phyloP scores from a whole-genome alignment of 2,113 vertebrate species.

The Xyrauchen texanus region DNA sequence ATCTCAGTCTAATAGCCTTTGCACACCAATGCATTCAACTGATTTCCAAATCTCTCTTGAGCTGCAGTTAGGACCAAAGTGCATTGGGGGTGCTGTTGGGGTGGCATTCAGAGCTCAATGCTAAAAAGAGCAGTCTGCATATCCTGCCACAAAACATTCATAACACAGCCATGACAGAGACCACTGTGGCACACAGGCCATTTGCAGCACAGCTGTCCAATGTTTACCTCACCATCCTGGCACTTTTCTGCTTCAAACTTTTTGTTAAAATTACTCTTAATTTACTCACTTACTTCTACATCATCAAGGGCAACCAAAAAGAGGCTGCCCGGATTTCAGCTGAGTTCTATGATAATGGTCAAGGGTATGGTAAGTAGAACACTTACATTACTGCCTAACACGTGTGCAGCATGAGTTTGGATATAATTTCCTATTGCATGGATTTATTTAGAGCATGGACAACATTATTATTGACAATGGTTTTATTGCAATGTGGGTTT shows the following conservation, averaged over 20 bases:
- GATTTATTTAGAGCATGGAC: background rate
- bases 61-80: constrained; percentile 17
- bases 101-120: background rate
- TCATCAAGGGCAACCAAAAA: constrained; percentile 92
- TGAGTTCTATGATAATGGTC: constrained; percentile 90
- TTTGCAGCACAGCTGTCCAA: constrained; percentile 89
- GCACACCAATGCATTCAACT: too few species aligned
- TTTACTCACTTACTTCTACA: constrained; percentile 94
- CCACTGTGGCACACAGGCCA: constrained; percentile 83
- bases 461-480: background rate
- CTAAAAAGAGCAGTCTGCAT: background rate
- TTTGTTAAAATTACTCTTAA: constrained; percentile 96
- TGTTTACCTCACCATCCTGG: constrained; percentile 95
- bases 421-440: background rate
- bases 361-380: constrained; percentile 83
- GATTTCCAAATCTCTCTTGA: background rate
- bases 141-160: constrained; percentile 58
- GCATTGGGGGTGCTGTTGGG: constrained; percentile 26
- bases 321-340: constrained; percentile 94
- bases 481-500: background rate
- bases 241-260: constrained; percentile 96
- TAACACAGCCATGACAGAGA: constrained; percentile 76
- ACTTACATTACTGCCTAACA: background rate
- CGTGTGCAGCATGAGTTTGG: background rate
- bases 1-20: too few species aligned